Evolutionary conservation across 2,113 vertebrate genomes (phyloP), one percentile per base, ranked within the genome.

Genomic region (Pachypanchax playfairii): DNA sequence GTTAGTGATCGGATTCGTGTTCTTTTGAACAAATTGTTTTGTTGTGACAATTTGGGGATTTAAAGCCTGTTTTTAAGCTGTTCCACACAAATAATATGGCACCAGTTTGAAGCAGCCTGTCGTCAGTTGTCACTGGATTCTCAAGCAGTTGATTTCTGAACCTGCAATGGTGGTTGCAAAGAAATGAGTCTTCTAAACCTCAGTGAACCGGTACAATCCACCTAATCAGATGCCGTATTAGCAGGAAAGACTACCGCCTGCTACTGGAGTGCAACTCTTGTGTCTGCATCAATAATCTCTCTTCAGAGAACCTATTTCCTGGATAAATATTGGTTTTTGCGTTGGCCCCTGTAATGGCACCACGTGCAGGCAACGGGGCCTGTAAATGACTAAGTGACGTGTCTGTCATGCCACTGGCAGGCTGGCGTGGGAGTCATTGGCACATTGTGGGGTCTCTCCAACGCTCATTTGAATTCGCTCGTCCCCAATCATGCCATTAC

Each of bases 261-360:
- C 82, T 80, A 73, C 75, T 13, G 53, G 68, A 70, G 82, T 52
- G 58, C 49, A 72, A 69, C 72, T 79, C 72, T 75, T 56, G 55
- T 71, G 80, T 77, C 63, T 83, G 77, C 62, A 74, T 83, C 64
- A 68, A 56, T 88, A 84, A 85, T 87, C 77, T 85, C 70, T 61
- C 85, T 83, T 83, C 49, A 71, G 85, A 88, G 88, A 84, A 84
- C 73, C 85, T 86, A 90, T 90, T 83, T 73, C 77, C 82, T 85
- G 83, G 76, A 90, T 89, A 89, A 88, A 88, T 86, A 90, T 89
- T 88, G 84, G 80, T 88, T 87, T 88, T 88, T 87, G 83, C 61
- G 79, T 76, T 80, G 80, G 85, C 85, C 82, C 79, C 81, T 79
- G 80, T 89, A 89, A 90, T 88, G 77, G 88, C 81, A 73, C 77